Evolutionary conservation across 2,888 invertebrate species (phyloP), one percentile per base, ranked within the genome.

Genomic region (Alloscopus bannaensis): DNA sequence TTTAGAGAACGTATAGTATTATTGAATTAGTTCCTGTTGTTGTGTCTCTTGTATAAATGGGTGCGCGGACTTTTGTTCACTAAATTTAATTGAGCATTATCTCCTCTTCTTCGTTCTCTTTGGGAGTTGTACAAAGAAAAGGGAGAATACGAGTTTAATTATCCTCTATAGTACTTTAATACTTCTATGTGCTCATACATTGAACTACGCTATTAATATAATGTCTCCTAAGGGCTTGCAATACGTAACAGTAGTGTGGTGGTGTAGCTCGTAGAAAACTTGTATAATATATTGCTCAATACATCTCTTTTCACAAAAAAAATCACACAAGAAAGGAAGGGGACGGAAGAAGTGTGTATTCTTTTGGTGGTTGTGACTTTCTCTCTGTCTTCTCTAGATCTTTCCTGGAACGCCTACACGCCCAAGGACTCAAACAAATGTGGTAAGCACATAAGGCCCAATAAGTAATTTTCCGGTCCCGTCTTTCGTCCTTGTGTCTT

Each of bases 401-500:
- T 90, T 90, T 87, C 89, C 90, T 85, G 90, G 90, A 87, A 89
- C 90, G 85, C 88, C 89, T 86, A 89, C 89, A 87, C 88, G 89
- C 87, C 89, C 89, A 87, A 88, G 89, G 87, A 88, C 88, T 84
- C 89, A 88, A 85, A 87, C 84, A 86, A 89, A 89, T 89, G 89
- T 89, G 86, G 85, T 86, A 86, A 86, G 86, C 75, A 80, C n/a
- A n/a, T n/a, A 1, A 26, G 26, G 26, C 55, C 55, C 55, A 24
- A 24, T 55, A 26, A 55, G 3, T 55, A 55, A 55, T 55, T 55
- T 28, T n/a, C 22, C 24, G 55, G 6, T 36, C 36, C 36, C 36
- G 36, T 36, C 36, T 36, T 36, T 36, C 36, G 36, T 36, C 13
- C 36, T 36, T 13, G 36, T 36, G 6, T 36, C 13, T 36, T 13